Percentiles rank a stretch among this genome's conserved stretches.
phyloP scores from a whole-genome alignment of 2,888 invertebrate genomes.

The Agrypnus murinus region DNA sequence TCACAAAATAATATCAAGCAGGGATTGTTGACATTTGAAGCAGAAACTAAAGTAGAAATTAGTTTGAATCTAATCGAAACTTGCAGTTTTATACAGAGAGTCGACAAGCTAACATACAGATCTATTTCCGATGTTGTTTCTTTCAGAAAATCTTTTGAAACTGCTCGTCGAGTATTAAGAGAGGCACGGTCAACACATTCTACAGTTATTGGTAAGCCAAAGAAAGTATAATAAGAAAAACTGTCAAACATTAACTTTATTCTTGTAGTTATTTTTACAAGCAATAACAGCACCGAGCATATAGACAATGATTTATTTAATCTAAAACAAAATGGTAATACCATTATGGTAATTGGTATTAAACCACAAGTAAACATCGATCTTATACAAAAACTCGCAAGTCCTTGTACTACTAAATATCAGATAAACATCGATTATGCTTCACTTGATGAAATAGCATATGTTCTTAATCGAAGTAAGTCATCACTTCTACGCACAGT shows the following conservation, averaged over 20 bases:
- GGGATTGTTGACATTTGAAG: slow-evolving; percentile 1
- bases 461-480: slow-evolving; percentile 17
- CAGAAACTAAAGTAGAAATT: slow-evolving; percentile 2
- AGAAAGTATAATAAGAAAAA: no score
- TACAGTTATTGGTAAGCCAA: slow-evolving; percentile 4
- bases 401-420: slow-evolving; percentile 2
- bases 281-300: slow-evolving; percentile 2
- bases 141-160: slow-evolving; percentile 2
- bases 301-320: not conserved
- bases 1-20: not conserved
- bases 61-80: not conserved
- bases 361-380: not conserved
- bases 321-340: slow-evolving; percentile 1
- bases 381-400: not conserved
- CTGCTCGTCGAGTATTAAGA: not conserved
- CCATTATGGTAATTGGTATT: slow-evolving; percentile 1
- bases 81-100: slow-evolving; percentile 11
- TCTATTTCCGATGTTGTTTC: not conserved
- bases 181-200: not conserved
- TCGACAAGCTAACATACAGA: slow-evolving; percentile 8
- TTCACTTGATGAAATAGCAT: not conserved
- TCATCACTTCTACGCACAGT: not conserved
- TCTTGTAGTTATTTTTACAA: slow-evolving; percentile 12
- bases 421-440: not conserved
- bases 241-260: not conserved